Evolutionary conservation across 1,140 invertebrate species (phyloP).

Genomic region (Nasonia vitripennis): DNA sequence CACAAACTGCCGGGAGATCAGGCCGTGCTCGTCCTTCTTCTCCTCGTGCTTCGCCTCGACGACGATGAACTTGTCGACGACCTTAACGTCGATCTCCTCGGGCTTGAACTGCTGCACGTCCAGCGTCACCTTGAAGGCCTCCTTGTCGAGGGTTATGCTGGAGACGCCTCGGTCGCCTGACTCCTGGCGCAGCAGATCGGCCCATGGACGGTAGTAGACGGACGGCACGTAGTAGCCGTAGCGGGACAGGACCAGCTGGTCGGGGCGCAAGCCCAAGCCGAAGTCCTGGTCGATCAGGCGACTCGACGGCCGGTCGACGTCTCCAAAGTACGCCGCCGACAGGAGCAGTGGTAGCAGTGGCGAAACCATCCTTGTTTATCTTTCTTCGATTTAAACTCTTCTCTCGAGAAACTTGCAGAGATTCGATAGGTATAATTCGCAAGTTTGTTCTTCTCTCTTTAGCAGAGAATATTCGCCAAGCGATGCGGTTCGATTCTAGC

Average conservation of each 20-base stretch:
- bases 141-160: slow-evolving; percentile 67
- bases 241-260: slow-evolving; percentile 19
- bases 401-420: background rate
- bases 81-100: slow-evolving; percentile 89
- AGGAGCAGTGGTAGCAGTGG: slow-evolving; percentile 65
- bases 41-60: slow-evolving; percentile 87
- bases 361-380: slow-evolving; percentile 49
- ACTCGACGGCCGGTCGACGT: slow-evolving; percentile 67
- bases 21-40: slow-evolving; percentile 83
- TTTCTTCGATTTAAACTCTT: background rate
- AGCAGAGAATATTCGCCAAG: background rate
- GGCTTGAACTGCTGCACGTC: slow-evolving; percentile 92
- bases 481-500: background rate
- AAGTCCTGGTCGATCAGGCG: slow-evolving; percentile 72
- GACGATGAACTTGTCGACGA: slow-evolving; percentile 80
- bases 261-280: slow-evolving; percentile 47
- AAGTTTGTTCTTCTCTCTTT: background rate
- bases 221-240: slow-evolving; percentile 27
- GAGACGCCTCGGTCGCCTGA: slow-evolving; percentile 72
- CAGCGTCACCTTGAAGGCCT: slow-evolving; percentile 80
- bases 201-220: slow-evolving; percentile 58
- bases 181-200: slow-evolving; percentile 61
- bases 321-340: slow-evolving; percentile 70
- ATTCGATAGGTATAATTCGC: no score
- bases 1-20: slow-evolving; percentile 81